Conservation (phyloP, 37 sponge, comb jelly and placozoan genomes). For the Halisarca cf. caerulea region DNA sequence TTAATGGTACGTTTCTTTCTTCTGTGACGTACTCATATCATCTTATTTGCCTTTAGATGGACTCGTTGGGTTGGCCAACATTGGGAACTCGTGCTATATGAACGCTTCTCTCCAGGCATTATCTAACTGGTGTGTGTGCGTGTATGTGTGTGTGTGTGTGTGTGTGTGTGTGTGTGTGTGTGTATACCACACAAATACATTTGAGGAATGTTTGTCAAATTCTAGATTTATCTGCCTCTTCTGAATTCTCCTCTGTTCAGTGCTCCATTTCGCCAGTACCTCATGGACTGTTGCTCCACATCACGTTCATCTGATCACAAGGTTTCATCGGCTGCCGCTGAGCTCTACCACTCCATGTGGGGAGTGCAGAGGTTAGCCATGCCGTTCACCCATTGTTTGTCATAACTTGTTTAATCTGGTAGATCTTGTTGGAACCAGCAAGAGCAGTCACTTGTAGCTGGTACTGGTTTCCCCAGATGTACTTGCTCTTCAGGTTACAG, state of each 20-base stretch:
- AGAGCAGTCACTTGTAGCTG: no score
- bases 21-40: no score
- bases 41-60: conserved; percentile 24
- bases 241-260: conserved; percentile 30
- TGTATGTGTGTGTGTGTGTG: neutral
- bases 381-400: no score
- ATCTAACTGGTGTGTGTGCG: conserved; percentile 77
- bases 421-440: no score
- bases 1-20: no score
- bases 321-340: conserved; percentile 33
- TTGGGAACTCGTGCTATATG: conserved; percentile 88
- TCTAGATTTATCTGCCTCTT: no score
- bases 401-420: no score
- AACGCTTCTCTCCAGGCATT: conserved; percentile 83
- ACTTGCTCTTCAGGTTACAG: no score
- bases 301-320: conserved; percentile 5
- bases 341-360: conserved; percentile 77
- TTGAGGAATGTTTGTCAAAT: no score
- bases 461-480: no score
- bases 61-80: conserved; percentile 77
- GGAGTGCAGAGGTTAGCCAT: conserved; percentile 51
- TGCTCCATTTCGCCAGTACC: conserved; percentile 76
- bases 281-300: conserved; percentile 45
- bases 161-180: neutral
- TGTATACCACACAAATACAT: neutral